Conservation (phyloP, 2,888 invertebrate species). For the Petrophora chlorosata region DNA sequence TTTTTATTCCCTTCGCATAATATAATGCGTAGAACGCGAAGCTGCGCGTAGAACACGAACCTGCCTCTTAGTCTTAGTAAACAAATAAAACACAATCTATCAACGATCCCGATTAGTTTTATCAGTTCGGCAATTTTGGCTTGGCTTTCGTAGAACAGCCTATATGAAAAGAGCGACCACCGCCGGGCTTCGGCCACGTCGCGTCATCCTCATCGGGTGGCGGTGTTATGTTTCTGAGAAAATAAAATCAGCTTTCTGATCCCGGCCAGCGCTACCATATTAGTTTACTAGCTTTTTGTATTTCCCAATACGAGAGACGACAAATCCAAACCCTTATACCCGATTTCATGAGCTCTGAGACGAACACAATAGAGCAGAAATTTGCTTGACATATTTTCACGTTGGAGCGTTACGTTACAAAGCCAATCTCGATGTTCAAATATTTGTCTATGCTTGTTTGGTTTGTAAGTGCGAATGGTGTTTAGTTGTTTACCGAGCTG, state of each 20-base stretch:
- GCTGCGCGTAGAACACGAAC: too few relatives aligned
- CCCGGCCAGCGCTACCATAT: slow-evolving; percentile 67
- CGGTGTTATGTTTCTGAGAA: slow-evolving; percentile 66
- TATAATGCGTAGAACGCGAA: too few relatives aligned
- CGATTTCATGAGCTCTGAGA: slow-evolving; percentile 51
- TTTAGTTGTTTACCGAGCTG: slow-evolving; percentile 78
- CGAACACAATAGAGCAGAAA: slow-evolving; percentile 52
- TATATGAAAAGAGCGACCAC: slow-evolving; percentile 35
- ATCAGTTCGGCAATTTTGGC: slow-evolving; percentile 16
- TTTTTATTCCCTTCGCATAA: background rate
- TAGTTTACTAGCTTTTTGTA: slow-evolving; percentile 69
- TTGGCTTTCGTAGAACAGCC: slow-evolving; percentile 34
- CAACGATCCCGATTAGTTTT: slow-evolving; percentile 14
- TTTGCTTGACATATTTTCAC: slow-evolving; percentile 50
- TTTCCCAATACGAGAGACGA: slow-evolving; percentile 45
- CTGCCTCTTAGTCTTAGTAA: too few relatives aligned
- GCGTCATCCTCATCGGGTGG: slow-evolving; percentile 41
- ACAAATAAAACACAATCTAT: too few relatives aligned
- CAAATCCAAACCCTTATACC: slow-evolving; percentile 40
- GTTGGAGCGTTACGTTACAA: slow-evolving; percentile 59
- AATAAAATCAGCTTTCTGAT: slow-evolving; percentile 70
- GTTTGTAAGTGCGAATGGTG: slow-evolving; percentile 82
- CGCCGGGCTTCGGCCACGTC: slow-evolving; percentile 7
- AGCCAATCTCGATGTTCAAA: slow-evolving; percentile 74
- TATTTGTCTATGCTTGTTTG: slow-evolving; percentile 80